Percentiles rank a stretch among this genome's conserved stretches.
phyloP scores from a whole-genome alignment of 1,140 invertebrate species.

The Pogonognathellus flavescens region DNA sequence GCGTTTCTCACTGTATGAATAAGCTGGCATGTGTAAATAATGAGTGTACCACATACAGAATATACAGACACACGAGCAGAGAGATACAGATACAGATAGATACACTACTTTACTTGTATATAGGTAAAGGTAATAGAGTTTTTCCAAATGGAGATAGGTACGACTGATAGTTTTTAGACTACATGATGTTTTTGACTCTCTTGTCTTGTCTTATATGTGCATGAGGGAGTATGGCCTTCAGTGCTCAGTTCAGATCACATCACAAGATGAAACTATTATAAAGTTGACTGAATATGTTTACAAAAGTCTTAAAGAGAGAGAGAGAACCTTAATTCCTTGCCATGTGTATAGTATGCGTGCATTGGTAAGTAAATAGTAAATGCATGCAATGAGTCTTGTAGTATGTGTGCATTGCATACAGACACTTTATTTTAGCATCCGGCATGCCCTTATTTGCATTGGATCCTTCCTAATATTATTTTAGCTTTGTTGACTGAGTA shows the following conservation, averaged over 20 bases:
- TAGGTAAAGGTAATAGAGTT: too few species aligned
- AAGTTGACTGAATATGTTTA: neutral
- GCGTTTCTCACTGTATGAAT: neutral
- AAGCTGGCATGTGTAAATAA: neutral
- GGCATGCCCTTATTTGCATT: slow-evolving; percentile 42
- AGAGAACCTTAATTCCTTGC: neutral
- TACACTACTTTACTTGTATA: neutral
- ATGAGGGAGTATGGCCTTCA: slow-evolving; percentile 4
- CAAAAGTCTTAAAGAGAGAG: slow-evolving; percentile 10
- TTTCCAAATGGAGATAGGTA: too few species aligned
- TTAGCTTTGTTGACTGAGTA: neutral
- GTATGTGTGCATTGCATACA: neutral
- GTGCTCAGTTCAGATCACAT: neutral
- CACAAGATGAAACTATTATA: neutral
- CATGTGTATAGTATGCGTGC: neutral
- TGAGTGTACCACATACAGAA: neutral
- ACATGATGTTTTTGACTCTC: too few species aligned
- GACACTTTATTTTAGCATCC: slow-evolving; percentile 3
- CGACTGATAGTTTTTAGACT: too few species aligned
- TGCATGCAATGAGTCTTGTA: slow-evolving; percentile 1
- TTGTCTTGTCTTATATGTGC: neutral
- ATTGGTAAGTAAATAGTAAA: neutral
- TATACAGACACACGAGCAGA: neutral
- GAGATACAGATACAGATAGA: neutral
- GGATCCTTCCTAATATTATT: slow-evolving; percentile 20